Percentiles rank a stretch among this genome's conserved stretches.
These are phyloP conservation scores for Sthenelais limicola DNA, from an alignment of 2,888 invertebrate genomes.

Conservation along the genomic window DNA sequence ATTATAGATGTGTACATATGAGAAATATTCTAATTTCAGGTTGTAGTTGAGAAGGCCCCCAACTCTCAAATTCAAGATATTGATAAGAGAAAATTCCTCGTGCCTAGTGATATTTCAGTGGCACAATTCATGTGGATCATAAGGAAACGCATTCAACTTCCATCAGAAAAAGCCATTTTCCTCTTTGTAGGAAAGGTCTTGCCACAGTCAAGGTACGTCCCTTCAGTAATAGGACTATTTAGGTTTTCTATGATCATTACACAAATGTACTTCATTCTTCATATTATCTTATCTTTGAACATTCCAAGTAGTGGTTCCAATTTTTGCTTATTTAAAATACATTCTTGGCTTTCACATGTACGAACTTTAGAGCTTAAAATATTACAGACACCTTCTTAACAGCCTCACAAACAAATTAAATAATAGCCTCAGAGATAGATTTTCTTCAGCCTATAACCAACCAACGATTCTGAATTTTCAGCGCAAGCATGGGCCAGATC, in stretches of 20 bases:
- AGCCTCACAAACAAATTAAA: too few relatives aligned
- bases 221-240: background rate
- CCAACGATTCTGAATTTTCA: too few relatives aligned
- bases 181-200: constrained; percentile 73
- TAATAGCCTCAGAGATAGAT: too few relatives aligned
- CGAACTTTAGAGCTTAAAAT: too few relatives aligned
- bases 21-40: constrained; percentile 67
- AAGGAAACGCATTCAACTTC: constrained; percentile 72
- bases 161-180: constrained; percentile 73
- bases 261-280: background rate
- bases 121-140: constrained; percentile 75
- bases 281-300: too few relatives aligned
- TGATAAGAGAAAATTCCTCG: constrained; percentile 74
- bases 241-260: background rate
- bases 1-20: too few relatives aligned
- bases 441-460: too few relatives aligned
- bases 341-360: too few relatives aligned
- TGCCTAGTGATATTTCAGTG: constrained; percentile 73
- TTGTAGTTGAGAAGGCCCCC: constrained; percentile 73
- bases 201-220: constrained; percentile 72
- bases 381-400: too few relatives aligned
- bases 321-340: too few relatives aligned
- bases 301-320: too few relatives aligned
- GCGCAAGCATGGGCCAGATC: constrained; percentile 73
- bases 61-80: constrained; percentile 72